Percentiles rank a stretch among this genome's conserved stretches.
Evolutionary conservation across 2,113 vertebrate genomes (phyloP).

Genomic region (Turnix velox): DNA sequence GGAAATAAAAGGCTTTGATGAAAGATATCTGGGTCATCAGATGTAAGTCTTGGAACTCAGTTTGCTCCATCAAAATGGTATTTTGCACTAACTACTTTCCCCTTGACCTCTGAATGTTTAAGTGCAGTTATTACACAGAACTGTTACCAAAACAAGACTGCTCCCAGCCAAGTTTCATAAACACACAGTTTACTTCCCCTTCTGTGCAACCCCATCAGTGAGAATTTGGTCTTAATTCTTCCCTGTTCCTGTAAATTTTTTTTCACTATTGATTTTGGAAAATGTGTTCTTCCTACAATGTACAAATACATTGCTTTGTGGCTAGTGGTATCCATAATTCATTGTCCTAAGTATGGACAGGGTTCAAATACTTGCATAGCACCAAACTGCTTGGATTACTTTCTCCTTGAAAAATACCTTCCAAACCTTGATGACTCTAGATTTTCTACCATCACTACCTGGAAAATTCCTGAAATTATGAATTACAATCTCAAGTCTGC

Average conservation of each 20-base stretch:
- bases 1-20: too few species aligned
- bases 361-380: background rate
- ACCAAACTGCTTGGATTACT: background rate
- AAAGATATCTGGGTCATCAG: too few species aligned
- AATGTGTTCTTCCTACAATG: background rate
- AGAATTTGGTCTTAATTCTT: background rate
- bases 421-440: background rate
- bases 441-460: background rate
- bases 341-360: background rate
- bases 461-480: background rate
- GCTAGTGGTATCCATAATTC: background rate
- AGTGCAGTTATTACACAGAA: background rate
- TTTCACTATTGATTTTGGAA: background rate
- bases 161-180: background rate
- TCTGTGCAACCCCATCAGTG: background rate
- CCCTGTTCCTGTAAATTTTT: background rate
- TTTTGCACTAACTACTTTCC: slow-evolving; percentile 26
- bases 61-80: background rate
- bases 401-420: background rate
- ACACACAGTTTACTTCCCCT: background rate
- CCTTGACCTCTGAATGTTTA: slow-evolving; percentile 14
- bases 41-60: too few species aligned
- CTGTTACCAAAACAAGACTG: background rate
- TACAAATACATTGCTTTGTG: background rate
- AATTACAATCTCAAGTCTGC: background rate